Evolutionary conservation across 2,888 invertebrate species (phyloP), one percentile per base, ranked within the genome.

Genomic region (Pristionchus arcanus): DNA sequence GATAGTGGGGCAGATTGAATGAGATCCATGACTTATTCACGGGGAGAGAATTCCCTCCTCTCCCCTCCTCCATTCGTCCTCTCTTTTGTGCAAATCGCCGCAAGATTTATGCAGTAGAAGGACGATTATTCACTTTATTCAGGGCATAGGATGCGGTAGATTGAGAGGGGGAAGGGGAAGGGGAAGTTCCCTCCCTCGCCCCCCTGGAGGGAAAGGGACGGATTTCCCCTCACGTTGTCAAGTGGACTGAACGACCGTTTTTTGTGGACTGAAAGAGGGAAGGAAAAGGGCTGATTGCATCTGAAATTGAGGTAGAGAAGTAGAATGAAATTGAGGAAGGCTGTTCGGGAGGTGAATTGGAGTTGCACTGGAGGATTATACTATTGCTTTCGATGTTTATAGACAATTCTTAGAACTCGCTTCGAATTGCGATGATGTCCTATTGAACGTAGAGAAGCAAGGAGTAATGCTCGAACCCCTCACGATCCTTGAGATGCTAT

Each of bases 21-120:
- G 81, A 53, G 81, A 81, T 81, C 81, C 81, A 81, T 81, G 49
- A 49, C 28, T 81, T 81, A 81, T 81, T 81, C 81, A 81, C 42
- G 25, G 37, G 42, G 37, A 34, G 28, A 19, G 37, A 37, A 37
- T 21, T 37, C 25, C 74, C 74, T 37, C 37, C n/a, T n/a, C n/a
- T n/a, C 74, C 21, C 31, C 19, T 37, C 37, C 59, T 59, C 66
- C 28, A 15, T 74, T 28, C 81, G n/a, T 21, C n/a, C 81, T 49
- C 42, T 49, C 42, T 49, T 81, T 81, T 81, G 81, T 81, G 81
- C 81, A 81, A 81, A 42, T 81, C 81, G 42, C 81, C 81, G 81
- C 81, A 37, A 74, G 74, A 81, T 81, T 81, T 81, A 81, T 81
- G 81, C 81, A 49, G n/a, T 25, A 25, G 49, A 49, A 37, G 42